Evolutionary conservation across 2,797 vertebrate species (phyloP).

Genomic region (Muraenolepis orangiensis): DNA sequence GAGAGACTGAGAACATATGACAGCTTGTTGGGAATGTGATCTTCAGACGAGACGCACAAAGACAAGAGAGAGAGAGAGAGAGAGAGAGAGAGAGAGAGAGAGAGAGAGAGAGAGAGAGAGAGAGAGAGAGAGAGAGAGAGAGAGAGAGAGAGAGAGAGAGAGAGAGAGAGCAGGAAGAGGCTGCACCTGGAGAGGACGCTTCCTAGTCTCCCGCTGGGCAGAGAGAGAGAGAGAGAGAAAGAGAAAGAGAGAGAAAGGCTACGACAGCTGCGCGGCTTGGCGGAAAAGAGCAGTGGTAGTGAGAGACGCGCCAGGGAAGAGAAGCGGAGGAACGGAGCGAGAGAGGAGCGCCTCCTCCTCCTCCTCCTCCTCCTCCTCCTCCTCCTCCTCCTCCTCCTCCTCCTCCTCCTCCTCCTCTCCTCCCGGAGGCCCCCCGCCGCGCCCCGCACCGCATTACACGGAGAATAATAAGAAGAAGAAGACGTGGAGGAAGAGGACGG

Average conservation of each 20-base stretch:
- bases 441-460: constrained; percentile 46
- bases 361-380: too few species aligned
- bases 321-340: constrained; percentile 37
- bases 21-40: constrained; percentile 61
- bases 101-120: constrained; percentile 14
- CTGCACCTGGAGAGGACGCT: constrained; percentile 74
- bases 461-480: constrained; percentile 20
- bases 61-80: constrained; percentile 26
- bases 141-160: constrained; percentile 14
- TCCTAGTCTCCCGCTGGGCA: constrained; percentile 60
- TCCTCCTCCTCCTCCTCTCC: too few species aligned
- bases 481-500: background rate
- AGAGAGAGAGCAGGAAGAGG: constrained; percentile 59
- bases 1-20: constrained; percentile 57
- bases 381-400: too few species aligned
- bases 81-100: constrained; percentile 12
- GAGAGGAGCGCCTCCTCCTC: too few species aligned
- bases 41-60: constrained; percentile 57
- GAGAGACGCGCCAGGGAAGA: constrained; percentile 17
- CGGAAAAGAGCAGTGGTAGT: constrained; percentile 2
- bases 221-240: constrained; percentile 39
- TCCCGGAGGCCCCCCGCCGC: constrained; percentile 58
- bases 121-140: constrained; percentile 27
- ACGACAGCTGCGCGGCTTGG: background rate
- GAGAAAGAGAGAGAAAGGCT: constrained; percentile 39